phyloP scores from a whole-genome alignment of 2,888 invertebrate species.

The Amphipoea oculea region DNA sequence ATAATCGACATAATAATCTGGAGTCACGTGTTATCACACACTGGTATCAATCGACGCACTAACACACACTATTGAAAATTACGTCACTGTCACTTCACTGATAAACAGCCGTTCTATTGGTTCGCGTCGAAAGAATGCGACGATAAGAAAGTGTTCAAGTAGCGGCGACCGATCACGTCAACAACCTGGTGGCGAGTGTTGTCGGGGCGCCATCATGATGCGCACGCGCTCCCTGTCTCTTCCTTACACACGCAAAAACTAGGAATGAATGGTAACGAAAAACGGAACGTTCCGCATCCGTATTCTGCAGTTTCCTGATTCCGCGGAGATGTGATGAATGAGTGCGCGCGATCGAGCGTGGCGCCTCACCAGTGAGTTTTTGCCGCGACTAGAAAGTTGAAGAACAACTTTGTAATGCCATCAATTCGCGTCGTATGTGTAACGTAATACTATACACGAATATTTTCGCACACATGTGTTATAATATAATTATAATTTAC shows the following conservation, averaged over 20 bases:
- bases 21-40: constrained; percentile 66
- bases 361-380: constrained; percentile 50
- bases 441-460: constrained; percentile 51
- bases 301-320: constrained; percentile 68
- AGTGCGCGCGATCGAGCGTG: constrained; percentile 53
- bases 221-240: constrained; percentile 66
- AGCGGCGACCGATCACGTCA: constrained; percentile 72
- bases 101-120: constrained; percentile 49
- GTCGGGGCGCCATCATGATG: constrained; percentile 52
- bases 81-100: constrained; percentile 52
- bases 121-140: constrained; percentile 28
- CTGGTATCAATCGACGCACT: constrained; percentile 55
- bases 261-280: constrained; percentile 57
- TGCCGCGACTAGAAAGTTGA: constrained; percentile 67
- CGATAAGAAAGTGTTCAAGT: constrained; percentile 58
- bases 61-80: constrained; percentile 53
- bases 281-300: constrained; percentile 76
- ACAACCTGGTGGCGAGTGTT: constrained; percentile 70
- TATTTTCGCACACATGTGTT: constrained; percentile 39
- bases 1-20: constrained; percentile 60
- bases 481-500: constrained; percentile 12
- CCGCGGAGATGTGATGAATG: constrained; percentile 66
- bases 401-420: constrained; percentile 52
- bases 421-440: constrained; percentile 46
- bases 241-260: constrained; percentile 70